These are phyloP conservation scores for Allacma fusca DNA, from an alignment of 2,888 invertebrate genomes.

Conservation along the genomic window DNA sequence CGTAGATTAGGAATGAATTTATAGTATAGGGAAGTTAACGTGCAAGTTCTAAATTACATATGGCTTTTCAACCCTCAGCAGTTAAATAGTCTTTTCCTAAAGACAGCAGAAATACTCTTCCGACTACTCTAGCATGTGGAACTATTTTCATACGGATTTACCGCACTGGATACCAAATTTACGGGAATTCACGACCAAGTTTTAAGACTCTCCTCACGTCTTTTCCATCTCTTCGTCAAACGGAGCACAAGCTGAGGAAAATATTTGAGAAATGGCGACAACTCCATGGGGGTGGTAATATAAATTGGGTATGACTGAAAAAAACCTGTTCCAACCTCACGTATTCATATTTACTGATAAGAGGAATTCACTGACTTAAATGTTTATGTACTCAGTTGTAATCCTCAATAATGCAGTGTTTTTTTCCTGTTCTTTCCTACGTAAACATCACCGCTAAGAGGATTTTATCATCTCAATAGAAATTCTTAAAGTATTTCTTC, in stretches of 20 bases:
- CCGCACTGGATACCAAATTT: too few relatives aligned
- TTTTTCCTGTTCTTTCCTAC: not conserved
- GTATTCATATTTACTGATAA: conserved; percentile 27
- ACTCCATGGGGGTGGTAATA: not conserved
- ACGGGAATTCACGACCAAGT: too few relatives aligned
- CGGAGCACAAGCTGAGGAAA: not conserved
- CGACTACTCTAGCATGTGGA: too few relatives aligned
- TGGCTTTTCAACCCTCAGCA: not conserved
- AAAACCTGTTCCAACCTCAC: conserved; percentile 7
- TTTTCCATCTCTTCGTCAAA: not conserved
- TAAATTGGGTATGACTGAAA: conserved; percentile 6
- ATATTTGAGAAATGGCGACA: not conserved
- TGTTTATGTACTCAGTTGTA: conserved; percentile 4
- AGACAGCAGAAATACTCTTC: too few relatives aligned
- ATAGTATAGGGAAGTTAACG: not conserved
- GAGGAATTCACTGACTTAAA: conserved; percentile 18
- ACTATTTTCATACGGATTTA: too few relatives aligned
- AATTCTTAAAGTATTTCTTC: not conserved
- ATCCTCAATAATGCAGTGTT: not conserved
- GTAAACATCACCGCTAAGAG: not conserved
- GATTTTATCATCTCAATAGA: conserved; percentile 15
- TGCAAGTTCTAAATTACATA: not conserved
- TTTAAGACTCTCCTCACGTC: not conserved
- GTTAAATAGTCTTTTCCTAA: not conserved
- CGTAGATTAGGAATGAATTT: not conserved